Percentiles rank a stretch among this genome's conserved stretches.
These are phyloP conservation scores for Brachirus orientalis DNA, from an alignment of 2,113 vertebrate species.

Conservation along the genomic window DNA sequence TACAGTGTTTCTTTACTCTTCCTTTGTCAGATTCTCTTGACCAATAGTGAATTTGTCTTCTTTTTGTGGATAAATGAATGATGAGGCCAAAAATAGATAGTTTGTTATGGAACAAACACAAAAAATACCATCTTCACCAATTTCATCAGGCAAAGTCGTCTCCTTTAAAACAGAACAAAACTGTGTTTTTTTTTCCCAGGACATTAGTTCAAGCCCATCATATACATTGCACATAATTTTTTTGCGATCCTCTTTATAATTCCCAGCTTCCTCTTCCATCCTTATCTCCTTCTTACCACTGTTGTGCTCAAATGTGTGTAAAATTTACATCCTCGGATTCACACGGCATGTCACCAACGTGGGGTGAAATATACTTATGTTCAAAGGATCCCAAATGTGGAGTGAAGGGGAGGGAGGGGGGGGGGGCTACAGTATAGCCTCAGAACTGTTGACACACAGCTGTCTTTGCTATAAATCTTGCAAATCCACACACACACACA, in stretches of 20 bases:
- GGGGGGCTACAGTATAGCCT: slow-evolving; percentile 64
- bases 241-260: slow-evolving; percentile 72
- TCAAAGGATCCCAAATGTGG: slow-evolving; percentile 83
- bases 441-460: slow-evolving; percentile 82
- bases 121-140: slow-evolving; percentile 26
- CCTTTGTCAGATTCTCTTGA: slow-evolving; percentile 39
- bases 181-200: slow-evolving; percentile 54
- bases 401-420: slow-evolving; percentile 75
- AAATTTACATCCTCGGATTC: slow-evolving; percentile 80
- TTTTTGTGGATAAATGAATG: slow-evolving; percentile 21
- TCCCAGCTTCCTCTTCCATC: slow-evolving; percentile 57
- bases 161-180: slow-evolving; percentile 46
- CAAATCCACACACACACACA: slow-evolving; percentile 71
- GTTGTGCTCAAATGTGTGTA: slow-evolving; percentile 79
- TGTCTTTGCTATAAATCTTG: slow-evolving; percentile 82
- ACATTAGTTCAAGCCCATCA: slow-evolving; percentile 73
- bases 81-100: slow-evolving; percentile 12
- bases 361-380: slow-evolving; percentile 81
- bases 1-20: slow-evolving; percentile 24
- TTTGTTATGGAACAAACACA: slow-evolving; percentile 12
- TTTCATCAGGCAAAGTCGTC: neutral
- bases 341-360: slow-evolving; percentile 80
- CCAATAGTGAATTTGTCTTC: slow-evolving; percentile 36
- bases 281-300: slow-evolving; percentile 72
- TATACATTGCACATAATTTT: slow-evolving; percentile 60